Conservation (phyloP, 2,113 vertebrate genomes). For the cattle (Bos taurus) region DNA sequence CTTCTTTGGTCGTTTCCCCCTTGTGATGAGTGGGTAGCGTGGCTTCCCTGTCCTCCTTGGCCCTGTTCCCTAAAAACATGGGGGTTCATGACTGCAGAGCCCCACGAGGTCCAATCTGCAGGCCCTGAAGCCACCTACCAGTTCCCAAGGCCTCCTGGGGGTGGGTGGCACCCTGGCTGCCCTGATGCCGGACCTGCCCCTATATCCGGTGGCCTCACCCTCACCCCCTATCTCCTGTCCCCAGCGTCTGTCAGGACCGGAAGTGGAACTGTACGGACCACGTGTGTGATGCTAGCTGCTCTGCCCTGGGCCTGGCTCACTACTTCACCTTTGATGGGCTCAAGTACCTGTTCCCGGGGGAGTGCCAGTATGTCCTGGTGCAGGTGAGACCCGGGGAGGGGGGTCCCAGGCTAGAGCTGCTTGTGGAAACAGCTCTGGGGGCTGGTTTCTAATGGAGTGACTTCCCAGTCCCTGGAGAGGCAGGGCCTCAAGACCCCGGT, state of each 20-base stretch:
- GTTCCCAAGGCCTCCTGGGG: neutral
- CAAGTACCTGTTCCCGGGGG: slow-evolving; percentile 91
- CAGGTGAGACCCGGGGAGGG: slow-evolving; percentile 84
- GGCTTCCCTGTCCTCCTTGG: neutral
- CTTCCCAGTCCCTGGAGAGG: neutral
- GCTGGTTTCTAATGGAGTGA: neutral
- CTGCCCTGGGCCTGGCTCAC: slow-evolving; percentile 87
- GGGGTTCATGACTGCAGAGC: no score
- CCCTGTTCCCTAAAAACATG: neutral
- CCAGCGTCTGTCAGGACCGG: slow-evolving; percentile 88
- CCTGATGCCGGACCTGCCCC: neutral
- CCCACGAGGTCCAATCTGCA: rapidly evolving
- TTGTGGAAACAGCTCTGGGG: neutral
- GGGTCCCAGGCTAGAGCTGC: neutral
- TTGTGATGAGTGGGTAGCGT: neutral
- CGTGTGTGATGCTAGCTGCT: slow-evolving; percentile 89
- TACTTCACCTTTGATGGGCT: slow-evolving; percentile 95
- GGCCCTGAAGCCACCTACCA: neutral
- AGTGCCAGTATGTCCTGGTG: slow-evolving; percentile 93
- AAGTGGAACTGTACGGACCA: slow-evolving; percentile 92
- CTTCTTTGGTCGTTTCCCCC: neutral
- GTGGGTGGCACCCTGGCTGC: neutral
- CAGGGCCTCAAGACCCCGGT: neutral
- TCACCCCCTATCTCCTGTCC: neutral
- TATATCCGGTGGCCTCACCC: rapidly evolving